Evolutionary conservation across 2,113 vertebrate species (phyloP).

Genomic region (Clarias macrocephalus): DNA sequence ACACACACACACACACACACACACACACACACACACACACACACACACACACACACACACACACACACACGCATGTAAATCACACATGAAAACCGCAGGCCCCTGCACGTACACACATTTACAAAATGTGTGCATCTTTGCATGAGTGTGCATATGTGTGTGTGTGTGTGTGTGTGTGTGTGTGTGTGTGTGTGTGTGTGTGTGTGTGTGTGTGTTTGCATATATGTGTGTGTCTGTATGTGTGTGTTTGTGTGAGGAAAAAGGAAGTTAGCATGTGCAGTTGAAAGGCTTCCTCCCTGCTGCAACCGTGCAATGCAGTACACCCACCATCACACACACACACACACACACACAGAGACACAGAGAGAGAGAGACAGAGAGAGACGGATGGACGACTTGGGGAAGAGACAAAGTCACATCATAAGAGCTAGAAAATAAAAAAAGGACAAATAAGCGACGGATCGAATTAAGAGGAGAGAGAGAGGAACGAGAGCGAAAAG

Average conservation of each 20-base stretch:
- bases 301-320: constrained; percentile 48
- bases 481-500: neutral
- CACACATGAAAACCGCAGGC: neutral
- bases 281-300: constrained; percentile 52
- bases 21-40: constrained; percentile 1
- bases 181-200: constrained; percentile 22
- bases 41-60: neutral
- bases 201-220: constrained; percentile 4
- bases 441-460: neutral
- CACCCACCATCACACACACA: constrained; percentile 30
- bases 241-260: constrained; percentile 41
- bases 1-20: neutral
- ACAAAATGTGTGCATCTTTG: constrained; percentile 16
- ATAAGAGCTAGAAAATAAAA: neutral
- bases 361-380: neutral
- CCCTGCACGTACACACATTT: neutral
- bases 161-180: neutral
- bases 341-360: neutral
- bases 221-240: constrained; percentile 23
- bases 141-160: constrained; percentile 23
- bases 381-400: neutral
- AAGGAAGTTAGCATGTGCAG: constrained; percentile 53
- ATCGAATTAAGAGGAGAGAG: neutral
- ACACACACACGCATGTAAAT: neutral
- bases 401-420: neutral